Conservation (phyloP, 2,797 vertebrate genomes). For the Hemibagrus guttatus region DNA sequence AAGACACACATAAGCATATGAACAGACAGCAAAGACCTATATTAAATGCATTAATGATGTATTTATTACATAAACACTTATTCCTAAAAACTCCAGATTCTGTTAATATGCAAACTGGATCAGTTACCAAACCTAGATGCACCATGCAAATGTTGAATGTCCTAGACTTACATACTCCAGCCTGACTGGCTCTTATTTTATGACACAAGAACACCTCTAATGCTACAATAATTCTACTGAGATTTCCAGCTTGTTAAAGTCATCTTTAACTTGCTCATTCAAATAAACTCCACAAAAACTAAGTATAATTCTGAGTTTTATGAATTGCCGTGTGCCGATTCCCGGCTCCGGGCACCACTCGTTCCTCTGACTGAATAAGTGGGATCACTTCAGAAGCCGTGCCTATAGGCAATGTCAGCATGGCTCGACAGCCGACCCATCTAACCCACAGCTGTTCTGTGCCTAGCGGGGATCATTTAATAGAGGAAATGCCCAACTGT, state of each 20-base stretch:
- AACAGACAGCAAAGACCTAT: not conserved
- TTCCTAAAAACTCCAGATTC: not conserved
- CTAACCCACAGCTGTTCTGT: conserved; percentile 25
- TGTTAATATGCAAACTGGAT: not conserved
- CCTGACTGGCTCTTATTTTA: not conserved
- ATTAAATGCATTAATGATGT: not conserved
- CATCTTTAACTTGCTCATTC: not conserved
- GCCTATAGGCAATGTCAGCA: conserved; percentile 5
- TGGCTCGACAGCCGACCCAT: not conserved
- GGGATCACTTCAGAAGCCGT: not conserved
- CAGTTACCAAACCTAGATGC: not conserved
- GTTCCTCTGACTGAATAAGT: not conserved
- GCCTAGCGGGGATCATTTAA: conserved; percentile 19
- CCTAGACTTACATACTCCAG: not conserved
- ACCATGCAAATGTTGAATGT: not conserved
- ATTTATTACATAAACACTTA: not conserved
- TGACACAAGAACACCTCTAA: not conserved
- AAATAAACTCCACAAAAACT: not conserved
- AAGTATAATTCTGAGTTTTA: not conserved
- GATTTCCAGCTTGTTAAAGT: not conserved
- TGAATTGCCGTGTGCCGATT: no score
- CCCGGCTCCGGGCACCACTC: not conserved
- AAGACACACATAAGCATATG: conserved; percentile 2
- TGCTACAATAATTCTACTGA: not conserved
- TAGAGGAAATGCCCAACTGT: conserved; percentile 27